Percentiles rank a stretch among this genome's conserved stretches.
Evolutionary conservation across 2,113 vertebrate genomes (phyloP).

Genomic region (Balaenoptera acutorostrata): DNA sequence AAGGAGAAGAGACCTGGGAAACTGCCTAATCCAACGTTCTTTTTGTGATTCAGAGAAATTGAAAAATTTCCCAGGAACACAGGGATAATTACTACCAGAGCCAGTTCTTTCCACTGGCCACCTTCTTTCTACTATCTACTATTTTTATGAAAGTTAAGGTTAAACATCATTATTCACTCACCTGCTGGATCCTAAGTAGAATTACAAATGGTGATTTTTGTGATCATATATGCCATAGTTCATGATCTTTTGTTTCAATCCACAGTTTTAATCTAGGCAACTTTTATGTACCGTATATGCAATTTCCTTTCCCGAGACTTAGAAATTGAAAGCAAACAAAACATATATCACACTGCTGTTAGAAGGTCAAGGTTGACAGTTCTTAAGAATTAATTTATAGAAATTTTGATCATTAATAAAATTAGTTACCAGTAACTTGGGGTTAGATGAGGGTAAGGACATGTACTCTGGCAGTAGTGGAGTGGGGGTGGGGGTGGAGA

Average conservation of each 20-base stretch:
- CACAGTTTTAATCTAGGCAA: neutral
- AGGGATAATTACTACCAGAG: neutral
- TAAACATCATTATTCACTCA: neutral
- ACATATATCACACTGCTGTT: neutral
- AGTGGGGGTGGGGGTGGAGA: neutral
- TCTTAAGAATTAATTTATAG: neutral
- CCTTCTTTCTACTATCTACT: neutral
- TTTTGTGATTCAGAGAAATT: neutral
- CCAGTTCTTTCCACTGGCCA: neutral
- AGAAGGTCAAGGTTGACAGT: neutral
- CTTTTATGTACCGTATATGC: neutral
- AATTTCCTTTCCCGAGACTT: neutral
- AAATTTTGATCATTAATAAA: neutral
- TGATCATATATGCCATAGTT: neutral
- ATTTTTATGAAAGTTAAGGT: neutral
- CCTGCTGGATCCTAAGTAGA: neutral
- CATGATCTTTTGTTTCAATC: neutral
- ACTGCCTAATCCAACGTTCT: neutral
- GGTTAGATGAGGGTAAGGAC: neutral
- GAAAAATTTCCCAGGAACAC: neutral
- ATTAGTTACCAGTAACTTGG: neutral
- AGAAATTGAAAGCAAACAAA: neutral
- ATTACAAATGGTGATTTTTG: neutral
- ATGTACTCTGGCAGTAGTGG: neutral
- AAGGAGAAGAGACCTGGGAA: neutral